Evolutionary conservation across 2,113 vertebrate genomes (phyloP).

Genomic region (Nematolebias whitei): DNA sequence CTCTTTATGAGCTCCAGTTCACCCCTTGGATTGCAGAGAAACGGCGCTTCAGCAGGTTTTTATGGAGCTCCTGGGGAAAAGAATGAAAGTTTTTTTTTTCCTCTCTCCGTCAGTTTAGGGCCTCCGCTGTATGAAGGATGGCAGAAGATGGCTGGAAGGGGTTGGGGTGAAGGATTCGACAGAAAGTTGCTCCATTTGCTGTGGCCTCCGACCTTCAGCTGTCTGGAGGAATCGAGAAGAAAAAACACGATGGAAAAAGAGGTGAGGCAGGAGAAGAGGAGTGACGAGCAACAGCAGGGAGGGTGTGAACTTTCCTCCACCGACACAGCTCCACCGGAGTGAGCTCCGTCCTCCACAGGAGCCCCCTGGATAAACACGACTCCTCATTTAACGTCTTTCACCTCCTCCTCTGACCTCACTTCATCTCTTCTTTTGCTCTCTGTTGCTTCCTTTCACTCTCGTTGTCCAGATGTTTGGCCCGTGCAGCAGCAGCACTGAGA

Average conservation of each 20-base stretch:
- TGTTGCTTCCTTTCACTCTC: slow-evolving; percentile 26
- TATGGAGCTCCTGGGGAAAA: slow-evolving; percentile 64
- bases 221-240: slow-evolving; percentile 30
- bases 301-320: slow-evolving; percentile 60
- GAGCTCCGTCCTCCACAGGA: slow-evolving; percentile 52
- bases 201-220: slow-evolving; percentile 39
- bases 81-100: too few species aligned
- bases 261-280: slow-evolving; percentile 44
- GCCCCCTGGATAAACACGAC: slow-evolving; percentile 62
- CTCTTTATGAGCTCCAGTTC: slow-evolving; percentile 73
- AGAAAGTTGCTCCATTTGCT: slow-evolving; percentile 27
- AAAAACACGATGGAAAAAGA: slow-evolving; percentile 35
- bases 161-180: slow-evolving; percentile 32
- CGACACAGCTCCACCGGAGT: slow-evolving; percentile 39
- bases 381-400: slow-evolving; percentile 59
- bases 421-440: slow-evolving; percentile 31
- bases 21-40: slow-evolving; percentile 68
- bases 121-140: slow-evolving; percentile 42
- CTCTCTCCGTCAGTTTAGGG: slow-evolving; percentile 49
- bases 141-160: slow-evolving; percentile 16
- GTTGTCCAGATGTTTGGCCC: slow-evolving; percentile 68
- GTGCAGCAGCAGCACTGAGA: slow-evolving; percentile 33
- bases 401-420: slow-evolving; percentile 50
- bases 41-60: slow-evolving; percentile 63
- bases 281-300: slow-evolving; percentile 12